These are phyloP conservation scores for Drosophila trapezifrons DNA, from an alignment of 1,140 invertebrate species.

Conservation along the genomic window DNA sequence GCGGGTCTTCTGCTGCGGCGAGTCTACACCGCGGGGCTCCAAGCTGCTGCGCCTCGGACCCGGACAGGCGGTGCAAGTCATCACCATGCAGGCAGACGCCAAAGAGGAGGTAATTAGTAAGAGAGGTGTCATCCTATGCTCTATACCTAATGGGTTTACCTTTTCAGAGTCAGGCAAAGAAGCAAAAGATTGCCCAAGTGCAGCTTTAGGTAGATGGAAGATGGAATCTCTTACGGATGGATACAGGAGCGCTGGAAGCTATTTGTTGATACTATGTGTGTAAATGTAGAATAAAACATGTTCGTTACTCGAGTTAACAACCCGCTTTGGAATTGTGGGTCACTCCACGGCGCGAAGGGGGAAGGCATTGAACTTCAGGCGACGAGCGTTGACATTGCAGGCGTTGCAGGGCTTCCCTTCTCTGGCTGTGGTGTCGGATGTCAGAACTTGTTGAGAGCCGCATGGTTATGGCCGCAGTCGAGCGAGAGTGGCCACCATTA, in stretches of 20 bases:
- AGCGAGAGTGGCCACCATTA: slow-evolving; percentile 27
- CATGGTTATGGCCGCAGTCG: background rate
- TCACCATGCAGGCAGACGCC: slow-evolving; percentile 57
- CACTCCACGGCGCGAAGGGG: slow-evolving; percentile 29
- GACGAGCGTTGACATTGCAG: slow-evolving; percentile 71
- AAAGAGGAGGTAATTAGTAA: slow-evolving; percentile 38
- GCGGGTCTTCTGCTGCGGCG: slow-evolving; percentile 78
- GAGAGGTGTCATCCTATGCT: background rate
- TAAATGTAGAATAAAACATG: slow-evolving; percentile 44
- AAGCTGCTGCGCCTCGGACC: slow-evolving; percentile 67
- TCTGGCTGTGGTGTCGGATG: slow-evolving; percentile 47
- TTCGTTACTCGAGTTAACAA: slow-evolving; percentile 9
- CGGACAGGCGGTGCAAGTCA: slow-evolving; percentile 78
- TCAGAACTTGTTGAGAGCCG: slow-evolving; percentile 49
- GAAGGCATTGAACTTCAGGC: slow-evolving; percentile 69
- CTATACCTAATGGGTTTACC: background rate
- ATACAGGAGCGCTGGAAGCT: slow-evolving; percentile 52
- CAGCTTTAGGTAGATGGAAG: slow-evolving; percentile 48
- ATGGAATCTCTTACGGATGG: slow-evolving; percentile 16
- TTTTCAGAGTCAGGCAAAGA: slow-evolving; percentile 58
- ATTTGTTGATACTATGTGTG: slow-evolving; percentile 40
- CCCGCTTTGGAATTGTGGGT: slow-evolving; percentile 41
- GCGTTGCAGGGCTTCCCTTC: slow-evolving; percentile 61
- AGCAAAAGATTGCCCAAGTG: slow-evolving; percentile 65
- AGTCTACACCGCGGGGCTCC: slow-evolving; percentile 43